phyloP scores from a whole-genome alignment of 2,888 invertebrate genomes.

The Spodoptera exigua region DNA sequence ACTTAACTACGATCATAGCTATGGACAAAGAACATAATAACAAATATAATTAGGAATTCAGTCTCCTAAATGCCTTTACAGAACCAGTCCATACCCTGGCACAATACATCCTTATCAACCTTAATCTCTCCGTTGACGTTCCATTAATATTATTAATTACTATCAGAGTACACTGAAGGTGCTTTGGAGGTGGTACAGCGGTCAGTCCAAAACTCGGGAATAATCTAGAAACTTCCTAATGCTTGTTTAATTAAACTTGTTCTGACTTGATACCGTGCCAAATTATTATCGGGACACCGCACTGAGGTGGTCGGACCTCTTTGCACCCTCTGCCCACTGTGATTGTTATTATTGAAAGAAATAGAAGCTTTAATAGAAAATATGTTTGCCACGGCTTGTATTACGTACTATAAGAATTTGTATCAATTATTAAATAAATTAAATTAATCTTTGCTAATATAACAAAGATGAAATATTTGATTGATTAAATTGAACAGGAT shows the following conservation, averaged over 20 bases:
- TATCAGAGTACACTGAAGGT: slow-evolving; percentile 12
- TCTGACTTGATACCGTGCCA: slow-evolving; percentile 56
- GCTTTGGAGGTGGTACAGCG: slow-evolving; percentile 34
- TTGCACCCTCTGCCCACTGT: not conserved
- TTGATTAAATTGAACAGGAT: too few species aligned
- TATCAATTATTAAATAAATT: too few species aligned
- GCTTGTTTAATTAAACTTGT: slow-evolving; percentile 68
- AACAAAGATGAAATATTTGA: too few species aligned
- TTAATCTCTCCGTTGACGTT: slow-evolving; percentile 8
- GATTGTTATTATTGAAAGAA: too few species aligned
- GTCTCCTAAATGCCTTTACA: not conserved
- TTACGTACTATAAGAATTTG: too few species aligned
- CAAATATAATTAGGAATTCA: too few species aligned
- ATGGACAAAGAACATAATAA: too few species aligned
- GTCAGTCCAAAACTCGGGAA: slow-evolving; percentile 38
- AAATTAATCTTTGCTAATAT: too few species aligned
- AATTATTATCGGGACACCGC: slow-evolving; percentile 54
- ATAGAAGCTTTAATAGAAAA: too few species aligned
- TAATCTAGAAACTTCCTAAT: slow-evolving; percentile 57
- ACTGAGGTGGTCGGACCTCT: slow-evolving; percentile 8
- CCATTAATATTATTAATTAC: slow-evolving; percentile 36
- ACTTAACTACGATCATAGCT: too few species aligned
- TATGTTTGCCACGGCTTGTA: too few species aligned
- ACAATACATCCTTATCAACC: not conserved
- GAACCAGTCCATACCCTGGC: slow-evolving; percentile 1